Conservation (phyloP, 2,113 vertebrate species). For the Archocentrus centrarchus region DNA sequence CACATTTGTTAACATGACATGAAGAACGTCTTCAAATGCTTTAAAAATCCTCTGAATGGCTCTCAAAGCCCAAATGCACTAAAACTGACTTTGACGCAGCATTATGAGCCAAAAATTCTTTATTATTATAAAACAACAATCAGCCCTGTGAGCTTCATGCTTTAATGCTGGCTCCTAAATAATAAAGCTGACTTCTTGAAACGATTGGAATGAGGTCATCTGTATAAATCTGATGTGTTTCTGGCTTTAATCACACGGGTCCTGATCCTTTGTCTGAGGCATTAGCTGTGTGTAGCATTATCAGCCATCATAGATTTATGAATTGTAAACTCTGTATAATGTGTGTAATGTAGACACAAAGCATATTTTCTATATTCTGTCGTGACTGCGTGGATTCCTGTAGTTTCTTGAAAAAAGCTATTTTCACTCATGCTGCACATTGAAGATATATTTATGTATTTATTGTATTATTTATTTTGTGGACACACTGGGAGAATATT, state of each 20-base stretch:
- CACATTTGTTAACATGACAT: background rate
- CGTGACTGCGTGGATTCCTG: constrained; percentile 7
- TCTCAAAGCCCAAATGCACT: constrained; percentile 11
- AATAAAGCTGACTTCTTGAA: too few relatives aligned
- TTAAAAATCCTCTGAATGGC: background rate
- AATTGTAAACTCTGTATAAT: background rate
- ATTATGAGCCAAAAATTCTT: accelerated
- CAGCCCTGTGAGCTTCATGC: background rate
- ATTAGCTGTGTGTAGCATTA: background rate
- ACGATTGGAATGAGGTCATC: background rate
- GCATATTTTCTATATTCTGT: constrained; percentile 52
- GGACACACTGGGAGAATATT: constrained; percentile 16
- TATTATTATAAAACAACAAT: background rate
- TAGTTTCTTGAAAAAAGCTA: background rate
- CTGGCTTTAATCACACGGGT: constrained; percentile 4
- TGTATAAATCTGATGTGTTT: constrained; percentile 1
- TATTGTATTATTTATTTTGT: constrained; percentile 1
- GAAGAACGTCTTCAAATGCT: background rate
- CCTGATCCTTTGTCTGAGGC: constrained; percentile 30
- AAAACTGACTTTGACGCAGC: accelerated
- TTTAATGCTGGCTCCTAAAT: background rate
- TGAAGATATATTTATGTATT: constrained; percentile 27
- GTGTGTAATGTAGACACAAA: constrained; percentile 25
- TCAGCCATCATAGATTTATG: background rate
- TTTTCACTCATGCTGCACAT: constrained; percentile 40